Percentiles rank a stretch among this genome's conserved stretches.
phyloP scores from a whole-genome alignment of 35 echinoderm and acorn worm species.

The Patiria miniata region DNA sequence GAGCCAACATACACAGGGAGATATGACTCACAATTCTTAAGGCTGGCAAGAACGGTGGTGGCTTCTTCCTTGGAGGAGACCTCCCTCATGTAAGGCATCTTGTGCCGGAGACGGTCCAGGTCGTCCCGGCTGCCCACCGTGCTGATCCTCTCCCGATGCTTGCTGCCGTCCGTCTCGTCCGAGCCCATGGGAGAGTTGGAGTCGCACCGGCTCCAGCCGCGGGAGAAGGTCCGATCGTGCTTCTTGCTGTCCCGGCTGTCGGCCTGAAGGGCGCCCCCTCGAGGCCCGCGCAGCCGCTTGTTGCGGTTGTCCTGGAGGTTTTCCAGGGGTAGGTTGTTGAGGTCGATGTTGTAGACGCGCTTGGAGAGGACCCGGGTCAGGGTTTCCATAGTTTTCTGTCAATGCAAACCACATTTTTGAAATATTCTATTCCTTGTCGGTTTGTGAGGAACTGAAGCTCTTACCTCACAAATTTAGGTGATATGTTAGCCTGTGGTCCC shows the following conservation, averaged over 20 bases:
- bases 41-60: conserved; percentile 37
- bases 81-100: conserved; percentile 38
- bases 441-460: too few relatives aligned
- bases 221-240: conserved; percentile 86
- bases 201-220: conserved; percentile 77
- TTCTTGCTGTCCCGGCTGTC: conserved; percentile 17
- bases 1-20: too few relatives aligned
- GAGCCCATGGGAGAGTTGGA: conserved; percentile 70
- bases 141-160: conserved; percentile 32
- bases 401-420: neutral
- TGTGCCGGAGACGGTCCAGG: conserved; percentile 34
- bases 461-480: too few relatives aligned
- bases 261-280: neutral
- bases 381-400: conserved; percentile 97
- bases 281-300: conserved; percentile 54
- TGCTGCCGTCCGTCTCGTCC: conserved; percentile 53
- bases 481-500: too few relatives aligned
- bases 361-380: conserved; percentile 87
- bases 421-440: too few relatives aligned
- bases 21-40: conserved; percentile 34
- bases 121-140: conserved; percentile 66
- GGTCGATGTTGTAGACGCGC: conserved; percentile 86
- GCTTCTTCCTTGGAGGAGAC: conserved; percentile 44
- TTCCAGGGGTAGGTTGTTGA: conserved; percentile 88
- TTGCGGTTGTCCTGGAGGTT: conserved; percentile 84